Base-by-base conservation (phyloP, 1,140 invertebrate species). In the Hermetia illucens region DNA sequence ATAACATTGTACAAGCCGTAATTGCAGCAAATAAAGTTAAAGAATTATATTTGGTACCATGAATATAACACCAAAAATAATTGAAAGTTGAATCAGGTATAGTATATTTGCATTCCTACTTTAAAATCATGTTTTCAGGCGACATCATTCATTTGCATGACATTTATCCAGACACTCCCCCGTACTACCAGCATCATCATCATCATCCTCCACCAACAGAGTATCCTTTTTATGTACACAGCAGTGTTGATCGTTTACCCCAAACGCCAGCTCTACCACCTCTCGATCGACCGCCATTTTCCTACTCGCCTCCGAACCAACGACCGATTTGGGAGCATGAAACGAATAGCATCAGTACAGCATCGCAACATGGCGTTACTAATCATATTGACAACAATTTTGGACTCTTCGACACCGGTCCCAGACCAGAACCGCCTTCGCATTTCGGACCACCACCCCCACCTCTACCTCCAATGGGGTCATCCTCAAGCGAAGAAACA, bases 101-200 rank as follows among this genome's bases (percentile, higher is more conserved):
- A n/a, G n/a, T n/a, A n/a, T n/a, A n/a, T n/a, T n/a, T n/a, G n/a
- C n/a, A n/a, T n/a, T n/a, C n/a, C n/a, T n/a, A n/a, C n/a, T n/a
- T n/a, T n/a, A n/a, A n/a, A n/a, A n/a, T n/a, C n/a, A n/a, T n/a
- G n/a, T 30, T 33, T 16, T 15, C 53, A 60, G 56, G 57, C 52
- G 57, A 60, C 46, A 58, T 60, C 49, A 60, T 59, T 50, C 56
- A 60, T 46, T 53, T 60, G 45, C 53, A 58, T 42, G 57, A 60
- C 45, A 60, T 59, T 35, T 60, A 60, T 40, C 57, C 57, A 37
- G 56, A 58, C n/a, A 21, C 16, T 39, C 34, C 58, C 44, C 40
- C 51, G 41, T 45, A 50, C 38, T 48, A 43, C 21, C 52, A 55
- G 42, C 51, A 52, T 31, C 42, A 45, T n/a, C 46, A 47, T 29